These are phyloP conservation scores for Siphonodentalium dalli DNA, from an alignment of 2,888 invertebrate species.

Conservation along the genomic window DNA sequence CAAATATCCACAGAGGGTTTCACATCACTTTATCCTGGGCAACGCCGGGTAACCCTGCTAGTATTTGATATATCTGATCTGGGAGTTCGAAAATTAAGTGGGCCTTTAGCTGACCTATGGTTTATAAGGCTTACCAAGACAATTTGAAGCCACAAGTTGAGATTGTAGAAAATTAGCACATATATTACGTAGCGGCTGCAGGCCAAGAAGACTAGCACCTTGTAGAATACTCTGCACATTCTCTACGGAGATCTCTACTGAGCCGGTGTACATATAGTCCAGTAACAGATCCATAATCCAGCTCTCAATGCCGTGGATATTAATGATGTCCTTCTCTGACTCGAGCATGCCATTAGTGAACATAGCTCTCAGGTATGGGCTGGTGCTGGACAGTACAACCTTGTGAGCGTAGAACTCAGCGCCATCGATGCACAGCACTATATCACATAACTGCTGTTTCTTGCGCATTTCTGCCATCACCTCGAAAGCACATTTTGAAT, in stretches of 20 bases:
- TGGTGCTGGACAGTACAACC: slow-evolving; percentile 59
- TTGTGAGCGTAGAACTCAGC: slow-evolving; percentile 57
- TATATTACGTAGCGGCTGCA: slow-evolving; percentile 48
- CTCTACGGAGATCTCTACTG: slow-evolving; percentile 54
- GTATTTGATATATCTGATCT: no score
- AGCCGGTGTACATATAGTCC: slow-evolving; percentile 61
- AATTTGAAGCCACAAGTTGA: slow-evolving; percentile 58
- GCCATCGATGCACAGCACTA: slow-evolving; percentile 51
- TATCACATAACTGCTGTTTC: slow-evolving; percentile 53
- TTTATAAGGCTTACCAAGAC: slow-evolving; percentile 47
- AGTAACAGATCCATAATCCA: slow-evolving; percentile 54
- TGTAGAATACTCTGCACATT: slow-evolving; percentile 61
- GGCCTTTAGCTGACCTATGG: no score
- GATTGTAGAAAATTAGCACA: slow-evolving; percentile 59
- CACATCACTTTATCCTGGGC: no score
- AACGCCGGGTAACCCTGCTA: no score
- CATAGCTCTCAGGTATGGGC: slow-evolving; percentile 61
- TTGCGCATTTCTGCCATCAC: slow-evolving; percentile 58
- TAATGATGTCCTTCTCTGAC: slow-evolving; percentile 50
- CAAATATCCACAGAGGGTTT: no score
- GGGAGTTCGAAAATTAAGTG: no score
- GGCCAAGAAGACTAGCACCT: slow-evolving; percentile 57
- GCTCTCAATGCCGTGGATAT: slow-evolving; percentile 57
- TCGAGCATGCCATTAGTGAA: slow-evolving; percentile 63
- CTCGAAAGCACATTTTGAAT: slow-evolving; percentile 52